Base-by-base conservation (phyloP, 2,113 vertebrate species). In the Psilopsiagon aymara region DNA sequence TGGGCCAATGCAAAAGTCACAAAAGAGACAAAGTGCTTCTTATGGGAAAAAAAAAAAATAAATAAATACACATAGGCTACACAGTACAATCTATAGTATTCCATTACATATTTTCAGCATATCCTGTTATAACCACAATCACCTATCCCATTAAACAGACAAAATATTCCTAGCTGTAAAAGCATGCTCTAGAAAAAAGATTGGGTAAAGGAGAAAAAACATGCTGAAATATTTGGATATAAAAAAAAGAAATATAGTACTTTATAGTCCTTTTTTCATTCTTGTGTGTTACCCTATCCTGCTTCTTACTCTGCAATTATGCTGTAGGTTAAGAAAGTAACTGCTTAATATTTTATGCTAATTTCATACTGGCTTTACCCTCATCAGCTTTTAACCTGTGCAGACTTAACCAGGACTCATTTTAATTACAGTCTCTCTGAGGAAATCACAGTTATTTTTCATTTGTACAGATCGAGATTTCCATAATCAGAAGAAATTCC, bases 371-470 rank as follows among this genome's bases (percentile, higher is more conserved):
- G 90, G 67, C 71, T 97, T 96, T 96, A 91, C 62, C 77, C 78
- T 68, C 71, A 77, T 39, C 70, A 95, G 79, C 92, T 85, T 96
- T 97, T 97, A 97, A 96, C 95, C 80, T 82, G 60, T 66, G 88
- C 89, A 95, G 91, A 95, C 74, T 94, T 96, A 96, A 96, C 74
- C 82, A 64, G 75, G 97, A 97, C 96, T 96, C 71, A 95, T 97
- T 97, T 97, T 96, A 98, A 97, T 96, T 93, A 89, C 51, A 95
- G 67, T 70, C 17, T 96, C 79, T 94, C 78, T 66, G 29, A 91
- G 77, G 86, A 88, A 94, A 95, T 86, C 94, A 86, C 78, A 84
- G 52, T 78, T 93, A 91, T 93, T 96, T 97, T 91, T 83, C 92
- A 88, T 66, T 76, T 89, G 27, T 91, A 86, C 52, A 69, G 91